Conservation (phyloP, 2,113 vertebrate genomes). For the Cichladusa arquata region DNA sequence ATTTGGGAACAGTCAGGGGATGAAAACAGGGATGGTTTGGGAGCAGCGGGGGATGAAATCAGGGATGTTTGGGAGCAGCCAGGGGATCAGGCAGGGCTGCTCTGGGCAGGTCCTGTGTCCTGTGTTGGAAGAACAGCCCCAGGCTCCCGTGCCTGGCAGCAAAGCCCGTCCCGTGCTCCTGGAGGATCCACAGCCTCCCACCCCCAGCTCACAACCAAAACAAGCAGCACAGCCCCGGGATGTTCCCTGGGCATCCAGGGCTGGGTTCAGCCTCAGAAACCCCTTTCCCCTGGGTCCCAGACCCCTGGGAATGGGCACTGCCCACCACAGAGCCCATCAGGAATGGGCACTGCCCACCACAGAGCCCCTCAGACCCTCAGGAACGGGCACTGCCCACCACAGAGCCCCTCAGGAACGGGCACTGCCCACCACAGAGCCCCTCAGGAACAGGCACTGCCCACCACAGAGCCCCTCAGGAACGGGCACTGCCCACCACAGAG, state of each 20-base stretch:
- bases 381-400: not conserved
- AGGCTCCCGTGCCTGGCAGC: not conserved
- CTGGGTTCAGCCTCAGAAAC: fast-evolving
- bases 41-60: no score
- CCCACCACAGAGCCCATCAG: not conserved
- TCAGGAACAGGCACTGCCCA: no score
- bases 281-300: fast-evolving
- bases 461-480: no score
- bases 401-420: not conserved
- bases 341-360: not conserved
- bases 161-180: not conserved
- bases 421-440: no score
- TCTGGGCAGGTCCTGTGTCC: not conserved
- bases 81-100: not conserved
- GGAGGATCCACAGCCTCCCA: fast-evolving
- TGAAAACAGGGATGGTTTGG: no score
- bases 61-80: no score
- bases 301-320: not conserved
- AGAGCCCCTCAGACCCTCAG: not conserved
- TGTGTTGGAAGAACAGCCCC: fast-evolving
- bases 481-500: no score
- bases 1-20: no score
- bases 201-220: not conserved
- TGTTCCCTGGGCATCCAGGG: not conserved
- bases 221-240: not conserved